These are phyloP conservation scores for Lepidothrix coronata DNA, from an alignment of 2,113 vertebrate species.

Conservation along the genomic window DNA sequence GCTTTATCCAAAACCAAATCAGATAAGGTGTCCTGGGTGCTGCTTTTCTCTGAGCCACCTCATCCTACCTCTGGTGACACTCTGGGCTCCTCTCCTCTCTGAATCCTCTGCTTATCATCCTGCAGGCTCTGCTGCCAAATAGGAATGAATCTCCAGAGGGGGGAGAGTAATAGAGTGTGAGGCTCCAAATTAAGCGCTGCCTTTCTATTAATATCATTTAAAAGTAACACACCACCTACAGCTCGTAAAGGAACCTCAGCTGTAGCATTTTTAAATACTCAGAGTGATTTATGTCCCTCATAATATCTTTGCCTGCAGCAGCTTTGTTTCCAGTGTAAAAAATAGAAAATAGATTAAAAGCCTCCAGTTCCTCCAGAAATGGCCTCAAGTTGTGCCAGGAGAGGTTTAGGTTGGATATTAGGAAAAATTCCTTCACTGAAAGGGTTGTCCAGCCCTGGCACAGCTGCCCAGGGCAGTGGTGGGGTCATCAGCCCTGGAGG, in stretches of 20 bases:
- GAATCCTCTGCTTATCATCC: neutral
- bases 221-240: neutral
- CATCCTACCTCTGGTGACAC: neutral
- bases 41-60: neutral
- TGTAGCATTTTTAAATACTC: neutral
- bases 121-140: neutral
- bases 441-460: neutral
- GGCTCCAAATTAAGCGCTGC: neutral
- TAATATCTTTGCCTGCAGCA: neutral
- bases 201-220: neutral
- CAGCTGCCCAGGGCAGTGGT: neutral
- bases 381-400: neutral
- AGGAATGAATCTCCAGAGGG: neutral
- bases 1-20: neutral
- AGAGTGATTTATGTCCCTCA: neutral
- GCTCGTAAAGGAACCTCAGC: neutral
- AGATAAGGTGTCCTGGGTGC: neutral
- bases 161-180: neutral
- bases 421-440: neutral
- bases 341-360: neutral
- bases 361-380: neutral
- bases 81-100: neutral
- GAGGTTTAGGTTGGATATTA: neutral
- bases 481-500: too few species aligned
- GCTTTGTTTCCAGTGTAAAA: conserved; percentile 1